Evolutionary conservation across 1,140 invertebrate species (phyloP), one percentile per base, ranked within the genome.

Genomic region (Conopomorpha cramerella): DNA sequence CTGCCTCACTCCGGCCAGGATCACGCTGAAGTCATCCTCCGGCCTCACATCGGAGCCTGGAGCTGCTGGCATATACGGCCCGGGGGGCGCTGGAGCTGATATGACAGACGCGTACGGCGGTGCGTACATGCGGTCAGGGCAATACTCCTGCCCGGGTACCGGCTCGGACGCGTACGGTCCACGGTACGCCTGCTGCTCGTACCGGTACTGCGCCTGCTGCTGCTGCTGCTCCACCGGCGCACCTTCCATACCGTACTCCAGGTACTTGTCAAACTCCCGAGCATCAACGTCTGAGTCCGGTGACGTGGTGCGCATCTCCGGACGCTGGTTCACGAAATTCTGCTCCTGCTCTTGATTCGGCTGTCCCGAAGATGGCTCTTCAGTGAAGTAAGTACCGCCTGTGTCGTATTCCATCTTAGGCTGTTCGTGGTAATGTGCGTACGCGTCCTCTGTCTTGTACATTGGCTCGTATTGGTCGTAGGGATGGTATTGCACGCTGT

Each of bases 21-120:
- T 92, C 42, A 90, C 89, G 73, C 89, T 91, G 70, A 92, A 92
- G 55, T 92, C 89, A 41, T 91, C 89, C 33, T 91, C 89, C 1
- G 81, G 70, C 45, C 88, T 86, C 13, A 81, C 70, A 29, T 84
- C 73, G 14, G 80, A 62, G 15, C 83, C 84, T 2, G 78, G 65
- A 8, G 73, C 53, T 2, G 54, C 53, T 0, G 70, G 59, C 0
- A 53, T 33, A 36, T 64, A 73, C 2, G 52, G 34, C 3, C 36
- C 53, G 2, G 60, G 31, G 3, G 68, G 49, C 0, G 66, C 66
- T 1, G 66, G 34, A 1, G 53, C 66, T 0, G 66, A 45, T 25
- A 76, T 73, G 36, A 76, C 71, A 8, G 68, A 64, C 10, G 71
- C 59, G 36, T 76, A 76, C 0, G 71, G 68, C 17, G 71, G 60